Evolutionary conservation across 2,113 vertebrate species (phyloP).

Genomic region (Aphyosemion australe): DNA sequence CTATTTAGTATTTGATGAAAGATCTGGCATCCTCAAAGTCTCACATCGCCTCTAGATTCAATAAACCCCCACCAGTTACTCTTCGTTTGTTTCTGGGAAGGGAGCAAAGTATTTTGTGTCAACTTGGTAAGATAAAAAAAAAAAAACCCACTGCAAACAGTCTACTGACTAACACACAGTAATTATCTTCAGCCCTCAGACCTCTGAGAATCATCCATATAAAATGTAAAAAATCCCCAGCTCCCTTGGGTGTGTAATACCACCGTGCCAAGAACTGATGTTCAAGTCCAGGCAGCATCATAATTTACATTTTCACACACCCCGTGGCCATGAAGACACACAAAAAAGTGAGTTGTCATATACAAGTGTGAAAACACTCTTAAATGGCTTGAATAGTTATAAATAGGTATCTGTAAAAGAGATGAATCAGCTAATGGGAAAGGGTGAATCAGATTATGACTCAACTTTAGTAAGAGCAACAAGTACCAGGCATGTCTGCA

Average conservation of each 20-base stretch:
- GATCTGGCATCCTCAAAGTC: slow-evolving; percentile 20
- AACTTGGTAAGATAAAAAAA: slow-evolving; percentile 1
- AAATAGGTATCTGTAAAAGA: slow-evolving; percentile 30
- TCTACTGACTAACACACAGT: slow-evolving; percentile 33
- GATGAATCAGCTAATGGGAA: slow-evolving; percentile 54
- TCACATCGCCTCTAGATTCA: slow-evolving; percentile 45
- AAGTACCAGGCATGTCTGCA: slow-evolving; percentile 13
- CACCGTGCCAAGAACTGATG: slow-evolving; percentile 40
- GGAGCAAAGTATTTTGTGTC: slow-evolving; percentile 6
- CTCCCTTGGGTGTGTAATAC: slow-evolving; percentile 58
- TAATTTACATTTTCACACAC: slow-evolving; percentile 27
- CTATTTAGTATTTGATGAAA: slow-evolving; percentile 27
- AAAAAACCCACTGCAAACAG: background rate
- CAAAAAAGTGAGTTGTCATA: background rate
- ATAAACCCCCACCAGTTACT: slow-evolving; percentile 11
- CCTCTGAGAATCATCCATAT: slow-evolving; percentile 32
- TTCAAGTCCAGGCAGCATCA: slow-evolving; percentile 68
- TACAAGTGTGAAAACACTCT: background rate
- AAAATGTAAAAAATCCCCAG: slow-evolving; percentile 44
- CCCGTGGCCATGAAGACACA: slow-evolving; percentile 34
- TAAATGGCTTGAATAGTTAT: slow-evolving; percentile 3
- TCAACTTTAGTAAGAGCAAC: slow-evolving; percentile 25
- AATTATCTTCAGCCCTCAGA: slow-evolving; percentile 45
- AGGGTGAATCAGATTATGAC: slow-evolving; percentile 55
- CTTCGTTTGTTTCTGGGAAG: slow-evolving; percentile 2